These are phyloP conservation scores for Plectropomus leopardus DNA, from an alignment of 2,113 vertebrate genomes.

Conservation along the genomic window DNA sequence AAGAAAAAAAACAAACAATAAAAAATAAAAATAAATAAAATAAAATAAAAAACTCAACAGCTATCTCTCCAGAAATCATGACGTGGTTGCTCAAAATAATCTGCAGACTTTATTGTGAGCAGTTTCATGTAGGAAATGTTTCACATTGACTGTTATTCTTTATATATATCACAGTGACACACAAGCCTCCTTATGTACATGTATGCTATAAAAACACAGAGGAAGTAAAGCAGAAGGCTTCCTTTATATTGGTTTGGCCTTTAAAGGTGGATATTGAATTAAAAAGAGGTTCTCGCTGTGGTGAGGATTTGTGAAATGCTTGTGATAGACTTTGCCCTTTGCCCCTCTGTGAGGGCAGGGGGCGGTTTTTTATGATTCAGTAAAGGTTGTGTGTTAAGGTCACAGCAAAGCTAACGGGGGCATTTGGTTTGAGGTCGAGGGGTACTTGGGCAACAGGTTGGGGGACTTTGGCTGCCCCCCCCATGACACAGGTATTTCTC, in stretches of 20 bases:
- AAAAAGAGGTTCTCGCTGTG: not conserved
- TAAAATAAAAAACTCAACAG: no score
- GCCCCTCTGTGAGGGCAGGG: not conserved
- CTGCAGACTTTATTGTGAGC: no score
- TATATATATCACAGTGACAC: not conserved
- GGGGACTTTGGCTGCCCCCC: no score
- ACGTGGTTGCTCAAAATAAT: no score
- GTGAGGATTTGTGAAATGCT: not conserved
- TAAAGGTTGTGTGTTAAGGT: not conserved
- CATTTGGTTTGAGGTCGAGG: not conserved
- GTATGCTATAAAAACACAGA: not conserved
- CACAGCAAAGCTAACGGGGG: not conserved
- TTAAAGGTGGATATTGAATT: not conserved
- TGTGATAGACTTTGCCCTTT: slow-evolving; percentile 2
- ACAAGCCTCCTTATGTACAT: not conserved
- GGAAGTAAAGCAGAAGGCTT: not conserved
- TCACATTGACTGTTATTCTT: not conserved
- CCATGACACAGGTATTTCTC: no score
- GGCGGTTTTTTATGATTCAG: not conserved
- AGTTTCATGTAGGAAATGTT: no score
- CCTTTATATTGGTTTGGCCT: not conserved
- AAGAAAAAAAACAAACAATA: no score
- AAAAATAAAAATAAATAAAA: no score
- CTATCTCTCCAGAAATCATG: no score
- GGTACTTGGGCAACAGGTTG: no score